Base-by-base conservation (phyloP, 2,797 vertebrate genomes). In the Miopithecus talapoin region DNA sequence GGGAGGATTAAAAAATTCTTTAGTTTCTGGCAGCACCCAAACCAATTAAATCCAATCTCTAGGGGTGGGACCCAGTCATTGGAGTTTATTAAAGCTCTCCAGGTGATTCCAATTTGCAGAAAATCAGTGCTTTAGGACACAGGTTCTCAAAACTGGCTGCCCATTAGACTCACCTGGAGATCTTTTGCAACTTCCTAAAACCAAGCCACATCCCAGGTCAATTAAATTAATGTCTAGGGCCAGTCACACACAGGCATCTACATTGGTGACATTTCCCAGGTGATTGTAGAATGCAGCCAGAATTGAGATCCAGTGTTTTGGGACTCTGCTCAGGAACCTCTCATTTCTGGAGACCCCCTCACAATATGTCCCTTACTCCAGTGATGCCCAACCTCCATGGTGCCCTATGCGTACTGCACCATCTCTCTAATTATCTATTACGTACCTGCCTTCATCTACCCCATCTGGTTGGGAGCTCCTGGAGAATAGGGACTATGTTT, bases 61-160 rank as follows among this genome's bases (percentile, higher is more conserved):
- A 50, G 72, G 46, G n/a, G 4, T 41, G 16, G 30, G 30, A 89
- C 30, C 33, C 55, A 85, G 55, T 13, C 19, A 48, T 26, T 46
- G 50, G 59, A 17, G 30, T 33, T 50, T 78, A 70, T n/a, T 59
- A 86, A 92, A 92, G 43, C 41, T 53, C 68, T 70, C 36, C 87
- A 76, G 76, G 81, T 93, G 76, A 85, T 93, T 96, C 64, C n/a
- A 85, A 53, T 85, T 85, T 89, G 50, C 26, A 41, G 80, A 64
- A 17, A 91, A 64, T 68, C 61, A 22, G 16, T 13, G 39, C 90
- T 86, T 84, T 72, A 46, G 46, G 28, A 93, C 13, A 70, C 53
- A 85, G 22, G 41, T n/a, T 64, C 75, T 85, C 43, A 59, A 90
- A 83, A 72, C 36, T 36, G 70, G 79, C 24, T 68, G 55, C 68